Conservation (phyloP, 2,113 vertebrate species). For the Vicugna pacos region DNA sequence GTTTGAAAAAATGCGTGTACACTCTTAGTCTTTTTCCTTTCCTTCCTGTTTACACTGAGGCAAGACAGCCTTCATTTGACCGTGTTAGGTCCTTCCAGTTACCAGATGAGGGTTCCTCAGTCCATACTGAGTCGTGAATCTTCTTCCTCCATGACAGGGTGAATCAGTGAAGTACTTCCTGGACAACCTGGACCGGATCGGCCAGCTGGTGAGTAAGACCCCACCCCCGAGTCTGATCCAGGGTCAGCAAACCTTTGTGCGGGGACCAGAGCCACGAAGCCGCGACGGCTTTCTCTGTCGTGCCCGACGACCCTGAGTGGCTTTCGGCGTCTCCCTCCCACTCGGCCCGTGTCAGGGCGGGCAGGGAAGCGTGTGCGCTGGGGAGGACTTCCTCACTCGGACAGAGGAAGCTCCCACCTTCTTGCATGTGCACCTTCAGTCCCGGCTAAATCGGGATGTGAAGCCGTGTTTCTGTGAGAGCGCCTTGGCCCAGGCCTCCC, state of each 20-base stretch:
- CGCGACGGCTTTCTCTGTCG: fast-evolving
- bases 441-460: neutral
- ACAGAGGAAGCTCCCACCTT: neutral
- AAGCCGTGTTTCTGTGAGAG: neutral
- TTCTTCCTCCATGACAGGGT: slow-evolving; percentile 88
- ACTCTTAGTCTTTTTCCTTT: neutral
- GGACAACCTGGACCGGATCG: slow-evolving; percentile 98
- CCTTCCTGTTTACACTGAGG: neutral
- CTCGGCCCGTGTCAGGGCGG: no score
- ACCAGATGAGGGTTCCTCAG: neutral
- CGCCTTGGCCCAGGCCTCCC: neutral
- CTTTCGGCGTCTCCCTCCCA: no score
- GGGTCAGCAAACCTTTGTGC: neutral
- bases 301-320: neutral
- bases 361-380: no score
- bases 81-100: slow-evolving; percentile 34
- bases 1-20: neutral
- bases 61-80: neutral
- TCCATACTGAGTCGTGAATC: slow-evolving; percentile 41
- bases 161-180: slow-evolving; percentile 99
- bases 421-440: neutral
- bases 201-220: slow-evolving; percentile 94
- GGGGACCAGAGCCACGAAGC: neutral
- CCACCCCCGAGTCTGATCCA: neutral
- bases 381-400: neutral